phyloP scores from a whole-genome alignment of 1,140 invertebrate species.

The Phenacoccus solenopsis region DNA sequence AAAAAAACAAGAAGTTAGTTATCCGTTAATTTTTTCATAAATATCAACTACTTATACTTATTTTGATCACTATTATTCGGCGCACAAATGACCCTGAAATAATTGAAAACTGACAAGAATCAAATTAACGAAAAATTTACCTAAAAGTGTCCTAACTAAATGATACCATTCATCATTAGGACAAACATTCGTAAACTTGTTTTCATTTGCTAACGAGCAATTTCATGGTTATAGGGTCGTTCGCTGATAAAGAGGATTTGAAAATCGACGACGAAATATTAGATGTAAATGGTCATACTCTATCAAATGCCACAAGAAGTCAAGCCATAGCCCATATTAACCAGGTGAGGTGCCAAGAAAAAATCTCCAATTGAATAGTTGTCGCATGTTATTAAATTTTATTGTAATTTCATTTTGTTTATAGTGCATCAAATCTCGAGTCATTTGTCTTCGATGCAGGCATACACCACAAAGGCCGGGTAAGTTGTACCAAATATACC shows the following conservation, averaged over 20 bases:
- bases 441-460: conserved; percentile 66
- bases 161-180: too few species aligned
- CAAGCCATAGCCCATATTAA: conserved; percentile 89
- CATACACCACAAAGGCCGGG: conserved; percentile 8
- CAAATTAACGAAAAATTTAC: too few species aligned
- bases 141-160: too few species aligned
- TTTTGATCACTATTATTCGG: too few species aligned
- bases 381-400: not conserved
- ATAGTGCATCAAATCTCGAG: conserved; percentile 86
- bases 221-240: conserved; percentile 75
- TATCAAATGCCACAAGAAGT: conserved; percentile 67
- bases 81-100: too few species aligned
- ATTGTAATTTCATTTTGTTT: conserved; percentile 34
- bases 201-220: conserved; percentile 24
- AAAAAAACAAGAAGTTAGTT: too few species aligned
- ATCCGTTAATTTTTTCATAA: too few species aligned
- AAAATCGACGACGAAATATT: conserved; percentile 92
- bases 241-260: conserved; percentile 79
- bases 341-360: conserved; percentile 48
- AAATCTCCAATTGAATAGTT: not conserved
- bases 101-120: too few species aligned
- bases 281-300: conserved; percentile 81
- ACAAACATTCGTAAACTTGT: too few species aligned
- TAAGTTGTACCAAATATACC: not conserved
- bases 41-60: not conserved